Percentiles rank a stretch among this genome's conserved stretches.
These are phyloP conservation scores for Mus caroli DNA, from an alignment of 2,797 vertebrate genomes.

Conservation along the genomic window DNA sequence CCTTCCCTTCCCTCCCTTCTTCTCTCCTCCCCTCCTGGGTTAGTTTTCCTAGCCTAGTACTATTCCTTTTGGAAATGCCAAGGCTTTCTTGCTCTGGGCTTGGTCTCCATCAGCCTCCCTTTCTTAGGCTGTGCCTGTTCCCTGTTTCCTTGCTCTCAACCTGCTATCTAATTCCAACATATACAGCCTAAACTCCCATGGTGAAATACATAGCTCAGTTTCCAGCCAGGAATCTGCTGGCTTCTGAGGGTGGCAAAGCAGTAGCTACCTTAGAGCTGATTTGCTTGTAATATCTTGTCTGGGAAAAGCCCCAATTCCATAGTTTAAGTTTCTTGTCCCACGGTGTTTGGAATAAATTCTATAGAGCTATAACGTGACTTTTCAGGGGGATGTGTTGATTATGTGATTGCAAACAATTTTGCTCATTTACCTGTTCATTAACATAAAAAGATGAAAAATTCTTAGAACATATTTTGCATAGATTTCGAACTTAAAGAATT, in stretches of 20 bases:
- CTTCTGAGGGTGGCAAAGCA: conserved; percentile 20
- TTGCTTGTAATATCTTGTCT: conserved; percentile 40
- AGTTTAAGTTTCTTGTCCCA: conserved; percentile 38
- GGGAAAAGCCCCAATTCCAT: conserved; percentile 11
- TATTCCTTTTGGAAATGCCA: neutral
- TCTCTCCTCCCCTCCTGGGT: neutral
- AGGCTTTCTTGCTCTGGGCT: neutral
- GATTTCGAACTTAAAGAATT: conserved; percentile 79
- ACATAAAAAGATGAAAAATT: conserved; percentile 80
- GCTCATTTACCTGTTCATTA: conserved; percentile 80
- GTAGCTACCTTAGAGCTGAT: neutral
- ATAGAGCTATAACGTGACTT: conserved; percentile 58
- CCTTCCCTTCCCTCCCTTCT: neutral
- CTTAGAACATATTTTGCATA: conserved; percentile 73
- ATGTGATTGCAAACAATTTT: conserved; percentile 84
- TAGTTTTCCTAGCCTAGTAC: neutral
- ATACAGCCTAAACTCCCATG: neutral
- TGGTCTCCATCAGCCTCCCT: neutral
- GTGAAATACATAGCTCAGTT: neutral
- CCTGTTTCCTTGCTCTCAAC: neutral
- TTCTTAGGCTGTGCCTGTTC: neutral
- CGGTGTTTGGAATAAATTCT: conserved; percentile 69
- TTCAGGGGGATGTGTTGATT: conserved; percentile 63
- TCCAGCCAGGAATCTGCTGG: neutral
- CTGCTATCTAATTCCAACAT: neutral